Evolutionary conservation across 1,140 invertebrate species (phyloP).

Genomic region (Eufriesea mexicana): DNA sequence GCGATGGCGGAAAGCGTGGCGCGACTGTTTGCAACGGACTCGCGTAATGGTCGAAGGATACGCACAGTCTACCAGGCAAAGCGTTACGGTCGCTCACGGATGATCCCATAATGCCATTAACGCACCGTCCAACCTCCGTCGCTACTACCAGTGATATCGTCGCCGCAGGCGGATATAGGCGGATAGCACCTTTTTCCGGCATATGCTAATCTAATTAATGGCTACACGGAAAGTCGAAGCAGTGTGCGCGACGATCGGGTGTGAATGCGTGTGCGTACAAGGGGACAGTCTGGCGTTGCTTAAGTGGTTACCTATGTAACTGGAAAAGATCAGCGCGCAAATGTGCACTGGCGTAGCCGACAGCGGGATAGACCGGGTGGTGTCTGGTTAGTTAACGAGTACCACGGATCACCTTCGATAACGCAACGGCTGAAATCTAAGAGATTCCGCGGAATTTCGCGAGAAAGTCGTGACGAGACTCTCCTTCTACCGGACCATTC

Average conservation of each 20-base stretch:
- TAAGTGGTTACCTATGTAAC: conserved; percentile 41
- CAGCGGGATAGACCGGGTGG: too few relatives aligned
- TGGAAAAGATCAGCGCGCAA: conserved; percentile 36
- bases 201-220: conserved; percentile 68
- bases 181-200: conserved; percentile 60
- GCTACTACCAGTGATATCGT: conserved; percentile 35
- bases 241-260: neutral
- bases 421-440: neutral
- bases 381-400: neutral
- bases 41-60: conserved; percentile 5
- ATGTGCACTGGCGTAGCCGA: neutral
- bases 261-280: neutral
- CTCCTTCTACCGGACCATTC: neutral
- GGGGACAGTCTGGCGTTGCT: neutral
- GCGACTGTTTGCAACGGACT: conserved; percentile 1
- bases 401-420: neutral
- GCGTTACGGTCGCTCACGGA: conserved; percentile 1
- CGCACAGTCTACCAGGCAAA: neutral
- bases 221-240: conserved; percentile 34
- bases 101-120: conserved; percentile 57
- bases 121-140: conserved; percentile 9
- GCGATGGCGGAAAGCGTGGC: neutral
- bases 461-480: neutral
- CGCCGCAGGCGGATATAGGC: conserved; percentile 39
- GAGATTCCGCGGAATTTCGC: neutral